These are phyloP conservation scores for Nilaparvata lugens DNA, from an alignment of 1,140 invertebrate genomes.

Conservation along the genomic window DNA sequence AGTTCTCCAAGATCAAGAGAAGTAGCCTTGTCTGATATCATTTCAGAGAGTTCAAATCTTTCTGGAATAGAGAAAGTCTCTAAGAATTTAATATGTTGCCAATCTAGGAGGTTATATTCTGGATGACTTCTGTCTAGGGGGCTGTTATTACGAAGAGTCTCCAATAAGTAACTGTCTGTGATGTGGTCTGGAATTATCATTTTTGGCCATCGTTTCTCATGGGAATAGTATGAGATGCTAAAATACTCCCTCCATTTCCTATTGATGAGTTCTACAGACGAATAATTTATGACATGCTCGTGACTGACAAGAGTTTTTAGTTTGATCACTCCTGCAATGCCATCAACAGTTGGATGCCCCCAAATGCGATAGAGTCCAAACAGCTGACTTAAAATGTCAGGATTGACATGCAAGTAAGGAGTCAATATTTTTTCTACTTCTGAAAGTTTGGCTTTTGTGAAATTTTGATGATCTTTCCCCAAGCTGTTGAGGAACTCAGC, in stretches of 20 bases:
- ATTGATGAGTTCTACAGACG: neutral
- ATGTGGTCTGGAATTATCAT: neutral
- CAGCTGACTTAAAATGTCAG: neutral
- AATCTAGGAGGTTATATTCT: too few relatives aligned
- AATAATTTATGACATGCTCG: neutral
- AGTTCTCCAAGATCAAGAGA: too few relatives aligned
- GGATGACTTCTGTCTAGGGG: too few relatives aligned
- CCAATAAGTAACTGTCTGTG: too few relatives aligned
- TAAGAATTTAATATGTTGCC: too few relatives aligned
- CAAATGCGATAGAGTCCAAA: neutral
- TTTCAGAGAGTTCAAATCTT: too few relatives aligned
- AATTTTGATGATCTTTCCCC: neutral
- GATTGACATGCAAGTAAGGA: too few relatives aligned
- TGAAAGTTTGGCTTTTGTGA: too few relatives aligned
- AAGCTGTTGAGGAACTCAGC: neutral
- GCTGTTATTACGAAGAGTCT: too few relatives aligned
- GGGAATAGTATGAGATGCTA: neutral
- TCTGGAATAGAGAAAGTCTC: too few relatives aligned
- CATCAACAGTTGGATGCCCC: neutral
- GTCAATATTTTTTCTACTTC: neutral
- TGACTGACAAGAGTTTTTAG: neutral
- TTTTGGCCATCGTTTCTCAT: neutral
- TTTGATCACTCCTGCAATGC: too few relatives aligned
- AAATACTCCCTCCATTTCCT: conserved; percentile 1
- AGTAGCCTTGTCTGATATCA: too few relatives aligned